Evolutionary conservation across 2,113 vertebrate species (phyloP).

Genomic region (Cottus gobio): DNA sequence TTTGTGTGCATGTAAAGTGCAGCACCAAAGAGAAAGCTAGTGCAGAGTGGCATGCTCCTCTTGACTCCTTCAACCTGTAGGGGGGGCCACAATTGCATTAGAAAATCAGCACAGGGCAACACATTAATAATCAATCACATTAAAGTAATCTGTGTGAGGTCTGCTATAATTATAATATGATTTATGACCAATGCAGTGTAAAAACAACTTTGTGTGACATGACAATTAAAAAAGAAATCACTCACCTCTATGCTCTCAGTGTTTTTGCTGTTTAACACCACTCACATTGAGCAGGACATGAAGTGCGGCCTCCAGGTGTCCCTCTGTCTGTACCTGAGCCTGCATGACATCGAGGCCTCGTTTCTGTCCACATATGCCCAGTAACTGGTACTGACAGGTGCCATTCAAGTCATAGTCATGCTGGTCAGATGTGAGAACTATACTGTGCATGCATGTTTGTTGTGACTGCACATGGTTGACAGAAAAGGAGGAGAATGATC

Average conservation of each 20-base stretch:
- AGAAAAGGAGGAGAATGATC: slow-evolving; percentile 17
- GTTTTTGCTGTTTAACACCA: slow-evolving; percentile 36
- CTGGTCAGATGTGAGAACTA: slow-evolving; percentile 24
- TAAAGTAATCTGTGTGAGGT: not conserved
- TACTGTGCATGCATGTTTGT: slow-evolving; percentile 25
- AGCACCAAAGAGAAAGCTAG: slow-evolving; percentile 29
- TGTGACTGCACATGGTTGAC: slow-evolving; percentile 3
- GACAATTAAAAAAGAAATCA: not conserved
- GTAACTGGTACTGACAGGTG: slow-evolving; percentile 51
- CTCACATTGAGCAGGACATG: slow-evolving; percentile 36
- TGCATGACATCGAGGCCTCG: slow-evolving; percentile 21
- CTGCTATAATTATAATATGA: not conserved
- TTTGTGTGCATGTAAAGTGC: slow-evolving; percentile 39
- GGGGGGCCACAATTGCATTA: slow-evolving; percentile 41
- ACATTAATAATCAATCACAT: too few relatives aligned
- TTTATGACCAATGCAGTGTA: not conserved
- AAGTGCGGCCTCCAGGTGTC: slow-evolving; percentile 22
- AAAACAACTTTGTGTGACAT: not conserved
- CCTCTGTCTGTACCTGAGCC: slow-evolving; percentile 39
- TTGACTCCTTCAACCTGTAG: slow-evolving; percentile 59
- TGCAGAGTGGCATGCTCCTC: slow-evolving; percentile 47
- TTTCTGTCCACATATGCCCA: slow-evolving; percentile 22
- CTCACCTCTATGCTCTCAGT: slow-evolving; percentile 36
- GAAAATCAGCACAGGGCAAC: slow-evolving; percentile 7
- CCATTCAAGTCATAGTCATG: slow-evolving; percentile 35